Percentiles rank a stretch among this genome's conserved stretches.
Evolutionary conservation across 2,113 vertebrate genomes (phyloP).

Genomic region (Esox niger): DNA sequence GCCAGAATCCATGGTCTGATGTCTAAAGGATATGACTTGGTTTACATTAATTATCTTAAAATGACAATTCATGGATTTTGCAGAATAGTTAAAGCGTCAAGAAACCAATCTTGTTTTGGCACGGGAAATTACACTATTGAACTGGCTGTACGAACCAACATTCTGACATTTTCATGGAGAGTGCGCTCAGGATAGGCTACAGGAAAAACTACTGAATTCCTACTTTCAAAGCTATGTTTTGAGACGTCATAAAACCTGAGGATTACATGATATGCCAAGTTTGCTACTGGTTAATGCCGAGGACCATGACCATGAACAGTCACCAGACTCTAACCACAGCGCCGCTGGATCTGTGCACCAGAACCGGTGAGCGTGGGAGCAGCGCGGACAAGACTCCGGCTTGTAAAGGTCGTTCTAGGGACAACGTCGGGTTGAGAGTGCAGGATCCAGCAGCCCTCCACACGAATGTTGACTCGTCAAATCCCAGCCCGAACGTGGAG

Average conservation of each 20-base stretch:
- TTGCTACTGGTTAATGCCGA: conserved; percentile 49
- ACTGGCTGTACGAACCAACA: neutral
- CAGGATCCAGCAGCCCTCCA: neutral
- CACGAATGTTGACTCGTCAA: neutral
- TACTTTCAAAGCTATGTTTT: neutral
- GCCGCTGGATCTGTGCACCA: conserved; percentile 73
- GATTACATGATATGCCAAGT: neutral
- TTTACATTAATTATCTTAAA: neutral
- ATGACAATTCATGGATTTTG: neutral
- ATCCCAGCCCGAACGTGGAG: neutral
- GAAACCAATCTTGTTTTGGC: neutral
- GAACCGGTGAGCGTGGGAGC: conserved; percentile 34
- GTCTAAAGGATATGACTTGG: neutral
- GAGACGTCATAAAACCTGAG: neutral
- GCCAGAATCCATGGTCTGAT: neutral
- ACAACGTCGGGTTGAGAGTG: conserved; percentile 11
- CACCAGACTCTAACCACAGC: conserved; percentile 51
- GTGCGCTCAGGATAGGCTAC: neutral
- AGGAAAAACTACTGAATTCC: neutral
- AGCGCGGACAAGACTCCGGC: conserved; percentile 29
- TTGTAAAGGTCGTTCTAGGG: conserved; percentile 17
- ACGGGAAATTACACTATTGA: neutral
- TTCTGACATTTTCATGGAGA: neutral
- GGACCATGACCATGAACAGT: conserved; percentile 69
- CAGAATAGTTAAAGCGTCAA: too few species aligned